Percentiles rank a stretch among this genome's conserved stretches.
phyloP scores from a whole-genome alignment of 2,888 invertebrate species.

The Tolmerus cingulatus region DNA sequence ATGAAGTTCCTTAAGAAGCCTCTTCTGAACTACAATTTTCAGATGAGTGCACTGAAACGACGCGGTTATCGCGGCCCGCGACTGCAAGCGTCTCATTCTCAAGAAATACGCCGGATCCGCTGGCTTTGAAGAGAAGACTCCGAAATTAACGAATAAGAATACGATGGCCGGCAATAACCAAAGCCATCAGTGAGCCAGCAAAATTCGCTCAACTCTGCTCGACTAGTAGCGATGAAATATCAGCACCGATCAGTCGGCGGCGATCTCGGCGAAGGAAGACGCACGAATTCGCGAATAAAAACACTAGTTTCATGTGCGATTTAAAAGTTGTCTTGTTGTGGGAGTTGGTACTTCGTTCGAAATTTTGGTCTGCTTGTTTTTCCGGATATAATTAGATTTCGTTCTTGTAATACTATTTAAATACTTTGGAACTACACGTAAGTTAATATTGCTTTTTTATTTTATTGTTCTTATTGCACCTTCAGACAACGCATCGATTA shows the following conservation, averaged over 20 bases:
- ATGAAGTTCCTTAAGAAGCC: not conserved
- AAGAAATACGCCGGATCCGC: not conserved
- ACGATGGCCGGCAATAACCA: not conserved
- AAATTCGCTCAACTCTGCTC: not conserved
- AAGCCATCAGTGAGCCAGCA: not conserved
- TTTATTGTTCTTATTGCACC: not conserved
- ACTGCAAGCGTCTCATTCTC: not conserved
- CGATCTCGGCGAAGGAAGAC: not conserved
- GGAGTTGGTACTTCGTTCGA: not conserved
- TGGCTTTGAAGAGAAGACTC: not conserved
- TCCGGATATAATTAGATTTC: constrained; percentile 15
- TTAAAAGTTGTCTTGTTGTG: not conserved
- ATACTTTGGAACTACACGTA: not conserved
- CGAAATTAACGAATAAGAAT: not conserved
- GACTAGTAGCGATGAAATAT: not conserved
- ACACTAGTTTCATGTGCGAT: not conserved
- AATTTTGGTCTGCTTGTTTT: not conserved
- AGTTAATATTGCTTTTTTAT: not conserved
- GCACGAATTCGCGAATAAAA: not conserved
- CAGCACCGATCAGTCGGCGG: not conserved
- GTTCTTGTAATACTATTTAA: not conserved
- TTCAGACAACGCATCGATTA: not conserved
- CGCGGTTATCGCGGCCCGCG: not conserved
- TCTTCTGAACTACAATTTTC: not conserved
- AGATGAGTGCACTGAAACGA: not conserved